Evolutionary conservation across 2,113 vertebrate species (phyloP), one percentile per base, ranked within the genome.

Genomic region (Melospiza melodia): DNA sequence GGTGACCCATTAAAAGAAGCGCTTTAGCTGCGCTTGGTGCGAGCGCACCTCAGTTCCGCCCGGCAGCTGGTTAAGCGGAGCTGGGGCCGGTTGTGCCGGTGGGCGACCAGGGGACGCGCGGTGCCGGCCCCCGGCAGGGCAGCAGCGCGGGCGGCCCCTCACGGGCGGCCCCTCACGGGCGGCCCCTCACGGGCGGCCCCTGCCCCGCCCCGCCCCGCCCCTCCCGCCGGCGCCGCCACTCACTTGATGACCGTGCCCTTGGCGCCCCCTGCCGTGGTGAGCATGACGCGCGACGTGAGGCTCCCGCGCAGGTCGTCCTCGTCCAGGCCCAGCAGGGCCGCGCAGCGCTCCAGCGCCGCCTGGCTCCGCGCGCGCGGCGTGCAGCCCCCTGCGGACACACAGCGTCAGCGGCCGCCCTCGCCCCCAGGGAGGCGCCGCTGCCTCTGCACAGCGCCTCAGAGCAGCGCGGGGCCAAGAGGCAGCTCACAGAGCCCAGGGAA

Each of bases 191-290:
- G 33, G 16, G 25, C 37, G 12, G 37, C 37, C 8, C 37, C 37
- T 37, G 9, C 9, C 37, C 37, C 37, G 10, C 10, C 37, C 37
- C 37, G 37, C 37, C 37, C 37, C 37, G 37, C 37, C 37, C 37
- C 37, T 37, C 37, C 37, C 37, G 37, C 37, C 37, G 6, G 11
- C 1, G 31, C 8, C 69, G 28, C 6, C 19, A 94, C 99, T 98
- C 98, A 99, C 99, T 99, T 99, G 97, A 99, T 99, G 93, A 98
- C 98, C 5, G 99, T 99, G 92, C 99, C 99, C 98, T 99, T 99
- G 97, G 98, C 94, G 98, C 99, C 99, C 97, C 99, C 99, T 98
- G 99, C 99, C 96, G 99, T 98, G 7, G 99, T 99, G 16, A 99
- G 98, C 99, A 99, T 99, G 84, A 99, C 98, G 95, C 99, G 98